Evolutionary conservation across 1,140 invertebrate genomes (phyloP).

Genomic region (Melitaea cinxia): DNA sequence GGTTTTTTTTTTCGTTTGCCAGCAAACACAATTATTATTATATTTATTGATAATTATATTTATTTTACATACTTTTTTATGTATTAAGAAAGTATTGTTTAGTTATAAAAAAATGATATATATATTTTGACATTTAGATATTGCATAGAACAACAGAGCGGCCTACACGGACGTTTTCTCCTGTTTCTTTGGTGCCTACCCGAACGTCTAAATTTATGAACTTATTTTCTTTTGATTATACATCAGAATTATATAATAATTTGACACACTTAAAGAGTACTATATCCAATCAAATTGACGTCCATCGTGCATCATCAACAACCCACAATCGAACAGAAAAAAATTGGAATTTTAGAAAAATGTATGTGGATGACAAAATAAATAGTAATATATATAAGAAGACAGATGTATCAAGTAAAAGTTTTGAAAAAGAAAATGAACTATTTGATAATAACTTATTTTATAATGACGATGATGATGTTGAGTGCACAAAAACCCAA

Average conservation of each 20-base stretch:
- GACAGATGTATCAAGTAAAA: background rate
- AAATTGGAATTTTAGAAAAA: background rate
- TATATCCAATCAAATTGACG: constrained; percentile 23
- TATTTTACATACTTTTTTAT: no score
- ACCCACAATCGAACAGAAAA: background rate
- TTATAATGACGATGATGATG: constrained; percentile 48
- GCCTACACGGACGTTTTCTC: constrained; percentile 45
- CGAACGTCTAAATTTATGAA: constrained; percentile 46
- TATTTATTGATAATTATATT: no score
- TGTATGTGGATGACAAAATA: background rate
- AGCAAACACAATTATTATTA: no score
- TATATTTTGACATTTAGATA: constrained; percentile 30
- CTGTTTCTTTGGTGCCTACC: constrained; percentile 38
- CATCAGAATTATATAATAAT: constrained; percentile 22
- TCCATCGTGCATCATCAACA: constrained; percentile 25
- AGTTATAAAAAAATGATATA: no score
- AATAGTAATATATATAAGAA: constrained; percentile 24
- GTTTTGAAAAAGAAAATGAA: constrained; percentile 41
- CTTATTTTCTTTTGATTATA: constrained; percentile 38
- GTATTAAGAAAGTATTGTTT: no score
- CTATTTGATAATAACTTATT: constrained; percentile 52
- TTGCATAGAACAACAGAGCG: constrained; percentile 30
- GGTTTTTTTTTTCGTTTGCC: no score
- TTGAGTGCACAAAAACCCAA: constrained; percentile 36
- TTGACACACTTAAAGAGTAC: constrained; percentile 17